Base-by-base conservation (phyloP, 2,113 vertebrate genomes). In the Prionailurus bengalensis region DNA sequence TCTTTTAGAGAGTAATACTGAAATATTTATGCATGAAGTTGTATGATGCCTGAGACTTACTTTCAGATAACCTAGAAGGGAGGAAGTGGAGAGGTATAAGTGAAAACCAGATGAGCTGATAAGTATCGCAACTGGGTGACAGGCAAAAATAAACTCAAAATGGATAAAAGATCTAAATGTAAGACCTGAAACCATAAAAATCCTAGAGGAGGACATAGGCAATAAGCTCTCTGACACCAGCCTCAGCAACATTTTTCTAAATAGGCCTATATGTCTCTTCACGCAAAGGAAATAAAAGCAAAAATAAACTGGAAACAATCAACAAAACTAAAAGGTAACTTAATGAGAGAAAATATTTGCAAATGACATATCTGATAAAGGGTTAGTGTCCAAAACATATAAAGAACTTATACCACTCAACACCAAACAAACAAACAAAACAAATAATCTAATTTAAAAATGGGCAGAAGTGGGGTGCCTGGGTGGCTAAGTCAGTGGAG, bases 21-120 rank as follows among this genome's bases (percentile, higher is more conserved):
- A 88, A 93, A 86, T 74, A 81, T 39, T 78, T 89, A n/a, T 66
- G 25, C 33, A 83, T 78, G 71, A 88, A 39, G 79, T 63, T 79
- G 65, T 31, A 73, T 16, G 31, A 84, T 73, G 63, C 70, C 71
- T 94, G 39, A 96, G 25, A 84, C 51, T 55, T 55, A 83, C 51
- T 91, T 81, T 79, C 94, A 45, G 4, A 89, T 89, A 70, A 94
- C 73, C 58, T 21, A 92, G 65, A 23, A 89, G n/a, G 19, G 39
- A 58, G 36, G 36, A 94, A 96, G 29, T 29, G 4, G 19, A 95
- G 17, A 68, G 10, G 11, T 39, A 55, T 36, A 68, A 87, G 76
- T 45, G 53, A 78, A 94, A 92, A 94, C 17, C 36, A 91, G 83
- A 82, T 23, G 7, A 73, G 63, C 23, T 80, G 11, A 36, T 63